Evolutionary conservation across 2,113 vertebrate species (phyloP).

Genomic region (Passer domesticus): DNA sequence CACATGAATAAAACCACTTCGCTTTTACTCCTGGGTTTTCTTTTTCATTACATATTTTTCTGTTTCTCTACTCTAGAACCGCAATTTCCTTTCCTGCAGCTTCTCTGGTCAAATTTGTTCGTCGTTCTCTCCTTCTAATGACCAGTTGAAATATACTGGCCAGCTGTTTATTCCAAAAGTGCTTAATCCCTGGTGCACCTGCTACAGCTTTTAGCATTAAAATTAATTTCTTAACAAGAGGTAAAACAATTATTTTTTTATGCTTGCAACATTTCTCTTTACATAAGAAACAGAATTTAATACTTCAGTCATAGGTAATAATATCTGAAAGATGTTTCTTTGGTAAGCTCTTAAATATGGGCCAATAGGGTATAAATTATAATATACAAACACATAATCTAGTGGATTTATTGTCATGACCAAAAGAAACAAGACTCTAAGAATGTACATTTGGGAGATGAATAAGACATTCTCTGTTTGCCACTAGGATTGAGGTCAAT

Average conservation of each 20-base stretch:
- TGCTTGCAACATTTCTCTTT: background rate
- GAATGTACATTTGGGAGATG: slow-evolving; percentile 52
- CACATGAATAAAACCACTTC: background rate
- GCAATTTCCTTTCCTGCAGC: background rate
- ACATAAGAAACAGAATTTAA: background rate
- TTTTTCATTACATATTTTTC: background rate
- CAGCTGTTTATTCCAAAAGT: slow-evolving; percentile 29
- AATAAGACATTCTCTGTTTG: slow-evolving; percentile 30
- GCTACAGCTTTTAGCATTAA: slow-evolving; percentile 5
- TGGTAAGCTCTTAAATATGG: background rate
- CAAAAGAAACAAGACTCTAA: slow-evolving; percentile 46
- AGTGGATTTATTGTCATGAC: background rate
- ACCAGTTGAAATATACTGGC: background rate
- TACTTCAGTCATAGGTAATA: background rate
- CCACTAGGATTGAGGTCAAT: slow-evolving; percentile 54
- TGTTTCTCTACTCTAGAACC: background rate
- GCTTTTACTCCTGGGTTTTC: background rate
- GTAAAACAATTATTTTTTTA: background rate
- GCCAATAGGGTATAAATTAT: slow-evolving; percentile 28
- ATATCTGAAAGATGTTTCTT: background rate
- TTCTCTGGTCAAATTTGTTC: background rate
- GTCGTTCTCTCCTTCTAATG: background rate
- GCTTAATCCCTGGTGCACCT: slow-evolving; percentile 36
- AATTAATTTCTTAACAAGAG: background rate
- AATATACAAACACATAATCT: slow-evolving; percentile 33